phyloP scores from a whole-genome alignment of 2,113 vertebrate genomes.

The Eubucco bourcierii region DNA sequence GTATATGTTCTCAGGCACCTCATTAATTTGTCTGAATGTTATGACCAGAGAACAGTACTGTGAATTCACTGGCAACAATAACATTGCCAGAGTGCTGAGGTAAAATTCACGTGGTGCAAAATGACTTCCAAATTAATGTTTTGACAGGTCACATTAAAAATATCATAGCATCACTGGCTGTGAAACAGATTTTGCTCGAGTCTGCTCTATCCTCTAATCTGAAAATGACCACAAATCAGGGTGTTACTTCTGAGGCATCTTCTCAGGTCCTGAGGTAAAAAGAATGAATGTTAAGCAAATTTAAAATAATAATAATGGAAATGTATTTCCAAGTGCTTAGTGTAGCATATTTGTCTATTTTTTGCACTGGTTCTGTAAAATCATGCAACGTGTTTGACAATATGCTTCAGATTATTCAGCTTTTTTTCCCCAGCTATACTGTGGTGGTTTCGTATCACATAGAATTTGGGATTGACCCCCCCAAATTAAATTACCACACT shows the following conservation, averaged over 20 bases:
- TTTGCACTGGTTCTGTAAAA: background rate
- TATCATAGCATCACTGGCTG: background rate
- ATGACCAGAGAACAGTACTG: background rate
- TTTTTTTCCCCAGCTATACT: too few relatives aligned
- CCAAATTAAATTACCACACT: too few relatives aligned
- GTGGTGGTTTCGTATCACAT: too few relatives aligned
- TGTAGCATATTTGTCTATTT: background rate
- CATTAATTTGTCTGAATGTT: background rate
- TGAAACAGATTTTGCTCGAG: background rate
- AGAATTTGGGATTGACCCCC: too few relatives aligned
- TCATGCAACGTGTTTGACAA: background rate
- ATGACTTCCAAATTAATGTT: background rate
- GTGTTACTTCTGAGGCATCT: background rate
- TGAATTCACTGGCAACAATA: background rate
- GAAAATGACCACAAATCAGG: background rate
- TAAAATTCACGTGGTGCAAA: background rate
- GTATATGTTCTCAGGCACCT: background rate
- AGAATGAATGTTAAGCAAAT: background rate
- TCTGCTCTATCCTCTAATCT: background rate
- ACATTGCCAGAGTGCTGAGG: background rate
- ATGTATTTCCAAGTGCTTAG: background rate
- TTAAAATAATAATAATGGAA: background rate
- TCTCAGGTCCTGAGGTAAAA: background rate
- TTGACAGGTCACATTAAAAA: background rate
- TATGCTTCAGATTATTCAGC: background rate